Evolutionary conservation across 2,797 vertebrate species (phyloP), one percentile per base, ranked within the genome.

Genomic region (Manis javanica): DNA sequence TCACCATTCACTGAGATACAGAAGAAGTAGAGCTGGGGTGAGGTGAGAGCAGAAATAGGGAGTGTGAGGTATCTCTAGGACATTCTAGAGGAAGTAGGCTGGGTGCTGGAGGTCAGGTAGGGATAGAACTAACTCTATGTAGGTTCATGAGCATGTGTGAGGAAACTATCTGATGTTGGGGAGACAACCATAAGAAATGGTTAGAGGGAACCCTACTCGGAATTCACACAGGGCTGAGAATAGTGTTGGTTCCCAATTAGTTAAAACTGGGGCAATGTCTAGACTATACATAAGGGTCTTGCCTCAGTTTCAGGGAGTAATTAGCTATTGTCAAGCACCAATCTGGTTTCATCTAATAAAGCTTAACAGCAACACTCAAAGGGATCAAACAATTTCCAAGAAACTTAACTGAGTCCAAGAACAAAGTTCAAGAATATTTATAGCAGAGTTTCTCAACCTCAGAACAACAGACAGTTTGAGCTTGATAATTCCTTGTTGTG

Each of bases 401-500:
- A 95, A 92, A 89, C 16, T 24, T 93, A 87, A 87, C 69, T 63
- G 51, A 90, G 46, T 84, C 77, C 16, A 13, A 72, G 95, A 74
- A 74, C 42, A 84, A 95, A 91, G 61, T 72, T 88, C 66, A 88
- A 95, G 69, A 85, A 46, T 84, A 82, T 59, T 93, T 78, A 51
- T 24, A 82, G 74, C 39, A 94, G 63, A 12, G 12, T 71, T 94
- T 91, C 77, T 82, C 79, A 95, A 77, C 39, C 61, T 91, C 49
- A 95, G 51, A 53, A 66, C 31, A 96, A 92, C 34, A 83, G 83
- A 81, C 66, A 81, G 84, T 93, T 93, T 66, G 24, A 77, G 51
- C 42, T 81, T 88, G 24, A 68, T 59, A 91, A 77, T 86, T 94
- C n/a, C 79, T 93, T 69, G 74, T 89, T 74, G 42, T 83, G 6